Conservation (phyloP, 2,888 invertebrate species). For the Eupithecia inturbata region DNA sequence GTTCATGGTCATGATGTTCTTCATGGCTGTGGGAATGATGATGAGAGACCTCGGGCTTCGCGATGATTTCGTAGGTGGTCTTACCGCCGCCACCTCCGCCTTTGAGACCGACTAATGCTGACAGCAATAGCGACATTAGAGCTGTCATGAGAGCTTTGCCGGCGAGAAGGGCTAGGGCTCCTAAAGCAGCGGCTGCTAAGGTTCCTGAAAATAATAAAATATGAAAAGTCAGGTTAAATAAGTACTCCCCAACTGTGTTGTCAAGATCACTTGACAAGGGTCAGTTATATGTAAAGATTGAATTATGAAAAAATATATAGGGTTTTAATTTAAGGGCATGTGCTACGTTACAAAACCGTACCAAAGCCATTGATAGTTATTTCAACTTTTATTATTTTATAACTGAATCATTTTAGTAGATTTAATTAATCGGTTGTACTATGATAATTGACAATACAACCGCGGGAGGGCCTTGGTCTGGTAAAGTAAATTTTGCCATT, state of each 20-base stretch:
- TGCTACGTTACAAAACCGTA: background rate
- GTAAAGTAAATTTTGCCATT: background rate
- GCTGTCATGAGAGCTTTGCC: slow-evolving; percentile 94
- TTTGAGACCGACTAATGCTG: slow-evolving; percentile 91
- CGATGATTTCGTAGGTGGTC: slow-evolving; percentile 93
- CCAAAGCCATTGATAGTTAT: background rate
- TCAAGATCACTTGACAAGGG: too few species aligned
- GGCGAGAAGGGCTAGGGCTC: slow-evolving; percentile 89
- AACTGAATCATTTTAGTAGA: background rate
- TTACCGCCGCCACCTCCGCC: slow-evolving; percentile 87
- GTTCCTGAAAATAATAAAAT: slow-evolving; percentile 82
- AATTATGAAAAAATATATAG: too few species aligned
- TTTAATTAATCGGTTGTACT: background rate
- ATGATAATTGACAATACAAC: background rate
- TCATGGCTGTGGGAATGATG: slow-evolving; percentile 89
- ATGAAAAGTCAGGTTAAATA: background rate
- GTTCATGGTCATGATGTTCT: slow-evolving; percentile 83
- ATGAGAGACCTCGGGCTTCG: slow-evolving; percentile 90
- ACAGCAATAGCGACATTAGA: slow-evolving; percentile 89
- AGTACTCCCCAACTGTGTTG: too few species aligned
- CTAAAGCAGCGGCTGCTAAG: slow-evolving; percentile 88
- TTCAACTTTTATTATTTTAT: background rate
- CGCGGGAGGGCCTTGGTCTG: background rate
- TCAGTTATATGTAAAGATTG: too few species aligned
- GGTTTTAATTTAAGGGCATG: too few species aligned